Evolutionary conservation across 2,797 vertebrate genomes (phyloP).

Genomic region (Hydrocynus forskahlii): DNA sequence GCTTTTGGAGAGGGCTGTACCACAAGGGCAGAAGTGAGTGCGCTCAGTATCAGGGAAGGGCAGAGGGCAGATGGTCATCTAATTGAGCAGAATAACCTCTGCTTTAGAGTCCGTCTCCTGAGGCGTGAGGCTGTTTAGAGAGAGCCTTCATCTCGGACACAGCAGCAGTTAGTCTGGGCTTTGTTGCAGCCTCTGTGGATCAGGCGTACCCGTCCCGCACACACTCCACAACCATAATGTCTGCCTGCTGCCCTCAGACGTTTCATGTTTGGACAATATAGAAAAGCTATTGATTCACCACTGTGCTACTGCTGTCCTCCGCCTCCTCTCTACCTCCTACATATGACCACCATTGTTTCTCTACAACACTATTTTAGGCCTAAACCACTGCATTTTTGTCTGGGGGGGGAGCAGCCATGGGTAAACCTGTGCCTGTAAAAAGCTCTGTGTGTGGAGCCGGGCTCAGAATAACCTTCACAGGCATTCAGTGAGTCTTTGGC

Average conservation of each 20-base stretch:
- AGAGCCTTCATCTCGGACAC: conserved; percentile 46
- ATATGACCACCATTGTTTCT: conserved; percentile 42
- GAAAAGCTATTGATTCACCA: conserved; percentile 21
- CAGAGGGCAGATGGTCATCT: conserved; percentile 23
- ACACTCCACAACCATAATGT: conserved; percentile 61
- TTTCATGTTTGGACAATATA: conserved; percentile 32
- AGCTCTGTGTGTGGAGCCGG: conserved; percentile 45
- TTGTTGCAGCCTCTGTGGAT: conserved; percentile 50
- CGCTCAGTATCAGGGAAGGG: neutral
- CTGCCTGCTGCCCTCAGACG: conserved; percentile 50
- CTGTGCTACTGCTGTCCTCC: conserved; percentile 14
- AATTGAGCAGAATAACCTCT: conserved; percentile 52
- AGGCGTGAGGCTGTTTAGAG: conserved; percentile 54
- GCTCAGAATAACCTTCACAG: conserved; percentile 52
- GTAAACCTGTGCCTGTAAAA: conserved; percentile 50
- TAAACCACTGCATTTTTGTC: conserved; percentile 51
- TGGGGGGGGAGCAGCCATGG: conserved; percentile 45
- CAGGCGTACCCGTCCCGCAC: conserved; percentile 64
- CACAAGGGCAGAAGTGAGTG: conserved; percentile 8
- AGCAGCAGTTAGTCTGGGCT: conserved; percentile 30
- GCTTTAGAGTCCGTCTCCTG: conserved; percentile 46
- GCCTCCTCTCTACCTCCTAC: conserved; percentile 8
- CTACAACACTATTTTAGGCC: conserved; percentile 50
- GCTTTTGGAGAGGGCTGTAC: neutral
- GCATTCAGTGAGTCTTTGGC: conserved; percentile 40